Conservation (phyloP, 2,888 invertebrate species). For the Buathra laborator region DNA sequence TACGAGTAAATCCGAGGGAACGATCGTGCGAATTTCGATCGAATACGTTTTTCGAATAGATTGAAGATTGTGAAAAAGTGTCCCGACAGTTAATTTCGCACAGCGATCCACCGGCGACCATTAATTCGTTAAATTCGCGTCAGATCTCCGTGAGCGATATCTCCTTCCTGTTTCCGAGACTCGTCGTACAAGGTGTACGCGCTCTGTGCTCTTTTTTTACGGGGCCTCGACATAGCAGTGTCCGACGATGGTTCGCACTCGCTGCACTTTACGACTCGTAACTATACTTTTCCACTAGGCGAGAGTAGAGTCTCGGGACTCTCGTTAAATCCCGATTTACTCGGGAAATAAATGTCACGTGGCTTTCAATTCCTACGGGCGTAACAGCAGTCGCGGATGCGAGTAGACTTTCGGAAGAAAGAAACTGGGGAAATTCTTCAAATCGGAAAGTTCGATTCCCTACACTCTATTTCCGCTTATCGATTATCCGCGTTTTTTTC, state of each 20-base stretch:
- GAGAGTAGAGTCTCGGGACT: conserved; percentile 29
- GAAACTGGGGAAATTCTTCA: neutral
- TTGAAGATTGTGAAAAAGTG: conserved; percentile 19
- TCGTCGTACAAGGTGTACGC: neutral
- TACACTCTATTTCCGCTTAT: conserved; percentile 33
- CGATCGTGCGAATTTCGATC: conserved; percentile 16
- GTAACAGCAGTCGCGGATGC: conserved; percentile 8
- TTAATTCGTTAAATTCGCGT: neutral
- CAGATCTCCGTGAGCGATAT: neutral
- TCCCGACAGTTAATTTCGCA: conserved; percentile 2
- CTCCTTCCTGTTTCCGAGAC: neutral
- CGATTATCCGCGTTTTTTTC: neutral
- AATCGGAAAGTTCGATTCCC: conserved; percentile 19
- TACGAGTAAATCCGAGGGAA: too few species aligned
- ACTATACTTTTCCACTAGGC: conserved; percentile 12
- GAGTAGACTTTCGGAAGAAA: neutral
- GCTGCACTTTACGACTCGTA: conserved; percentile 46
- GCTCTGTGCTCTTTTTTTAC: neutral
- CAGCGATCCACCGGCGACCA: neutral
- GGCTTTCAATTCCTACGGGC: conserved; percentile 37
- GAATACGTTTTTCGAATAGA: neutral
- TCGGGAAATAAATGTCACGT: conserved; percentile 59
- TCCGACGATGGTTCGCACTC: conserved; percentile 21
- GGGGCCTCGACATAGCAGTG: conserved; percentile 17
- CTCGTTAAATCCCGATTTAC: conserved; percentile 58